Evolutionary conservation across 2,888 invertebrate species (phyloP), one percentile per base, ranked within the genome.

Genomic region (Hirtodrosophila duncani): DNA sequence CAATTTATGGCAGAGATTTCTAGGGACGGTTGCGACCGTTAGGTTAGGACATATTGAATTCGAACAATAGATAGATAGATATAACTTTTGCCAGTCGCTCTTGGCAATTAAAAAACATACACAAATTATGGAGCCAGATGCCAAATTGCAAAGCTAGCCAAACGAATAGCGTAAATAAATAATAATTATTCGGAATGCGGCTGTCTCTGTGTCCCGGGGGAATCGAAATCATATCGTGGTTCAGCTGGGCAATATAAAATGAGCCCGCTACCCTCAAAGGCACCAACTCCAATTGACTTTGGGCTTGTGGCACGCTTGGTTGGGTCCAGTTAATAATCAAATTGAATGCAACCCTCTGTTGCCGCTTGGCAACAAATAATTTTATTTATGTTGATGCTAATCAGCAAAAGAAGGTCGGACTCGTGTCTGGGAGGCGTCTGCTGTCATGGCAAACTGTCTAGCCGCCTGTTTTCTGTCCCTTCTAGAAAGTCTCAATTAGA

Each of bases 371-470:
- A 75, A 77, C 75, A 75, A 75, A 80, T 75, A 75, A 75, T 80
- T 80, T 78, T 77, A 69, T 74, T 78, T 74, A 80, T 80, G 74
- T 80, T 75, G 78, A 80, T 75, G 80, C 64, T 69, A 77, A 78
- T 74, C 75, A 74, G 63, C n/a, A n/a, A n/a, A n/a, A 59, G 59
- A 59, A 50, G 58, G 61, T 62, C 61, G 55, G 41, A 45, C 45
- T 38, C 45, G 38, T 34, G 56, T 36, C 31, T 37, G 52, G 42
- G 42, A 36, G 48, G 20, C 56, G 67, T 59, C 59, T 53, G 64
- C 52, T 63, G 51, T 27, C 67, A 67, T 64, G 70, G 49, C 53
- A 64, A 61, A 52, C 52, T 48, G 41, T 31, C 43, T 5, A 18
- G 14, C 37, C 6, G 16, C 3, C 16, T 17, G 30, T 49, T 50